Conservation (phyloP, 2,113 vertebrate species). For the Hippocampus abdominalis region DNA sequence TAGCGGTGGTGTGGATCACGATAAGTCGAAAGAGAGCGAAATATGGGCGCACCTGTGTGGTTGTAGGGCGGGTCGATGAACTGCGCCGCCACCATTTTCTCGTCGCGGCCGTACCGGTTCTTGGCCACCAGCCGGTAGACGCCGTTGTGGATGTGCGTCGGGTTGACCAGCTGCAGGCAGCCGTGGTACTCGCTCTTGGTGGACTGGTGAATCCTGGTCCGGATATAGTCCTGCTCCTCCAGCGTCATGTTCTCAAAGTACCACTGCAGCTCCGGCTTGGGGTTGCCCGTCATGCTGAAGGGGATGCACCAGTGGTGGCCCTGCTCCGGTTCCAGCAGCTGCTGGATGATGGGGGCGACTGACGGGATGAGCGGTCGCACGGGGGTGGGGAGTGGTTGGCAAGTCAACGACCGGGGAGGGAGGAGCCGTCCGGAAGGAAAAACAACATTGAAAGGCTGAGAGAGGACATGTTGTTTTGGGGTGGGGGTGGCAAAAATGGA, state of each 20-base stretch:
- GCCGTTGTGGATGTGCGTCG: constrained; percentile 95
- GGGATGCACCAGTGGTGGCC: constrained; percentile 98
- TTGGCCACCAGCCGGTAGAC: constrained; percentile 86
- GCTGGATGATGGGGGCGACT: constrained; percentile 91
- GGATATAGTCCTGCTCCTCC: constrained; percentile 87
- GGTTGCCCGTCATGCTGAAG: constrained; percentile 94
- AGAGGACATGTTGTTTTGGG: constrained; percentile 8
- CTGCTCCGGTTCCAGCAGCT: constrained; percentile 81
- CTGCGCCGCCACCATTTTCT: constrained; percentile 82
- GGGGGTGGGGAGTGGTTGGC: constrained; percentile 33
- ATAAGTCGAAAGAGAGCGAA: background rate
- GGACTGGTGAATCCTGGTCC: constrained; percentile 84
- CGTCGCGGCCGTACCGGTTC: constrained; percentile 84
- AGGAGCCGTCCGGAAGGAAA: constrained; percentile 38
- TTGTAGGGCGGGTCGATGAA: constrained; percentile 86
- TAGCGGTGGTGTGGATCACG: background rate
- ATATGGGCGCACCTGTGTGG: constrained; percentile 52
- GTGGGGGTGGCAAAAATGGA: background rate
- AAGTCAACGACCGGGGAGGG: constrained; percentile 15
- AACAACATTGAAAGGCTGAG: constrained; percentile 32
- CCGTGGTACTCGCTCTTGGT: constrained; percentile 89
- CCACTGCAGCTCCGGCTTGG: constrained; percentile 87
- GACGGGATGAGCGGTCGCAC: constrained; percentile 55
- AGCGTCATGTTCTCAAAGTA: constrained; percentile 80
- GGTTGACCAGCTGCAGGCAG: constrained; percentile 92